Base-by-base conservation (phyloP, 2,113 vertebrate species). In the Promerops cafer region DNA sequence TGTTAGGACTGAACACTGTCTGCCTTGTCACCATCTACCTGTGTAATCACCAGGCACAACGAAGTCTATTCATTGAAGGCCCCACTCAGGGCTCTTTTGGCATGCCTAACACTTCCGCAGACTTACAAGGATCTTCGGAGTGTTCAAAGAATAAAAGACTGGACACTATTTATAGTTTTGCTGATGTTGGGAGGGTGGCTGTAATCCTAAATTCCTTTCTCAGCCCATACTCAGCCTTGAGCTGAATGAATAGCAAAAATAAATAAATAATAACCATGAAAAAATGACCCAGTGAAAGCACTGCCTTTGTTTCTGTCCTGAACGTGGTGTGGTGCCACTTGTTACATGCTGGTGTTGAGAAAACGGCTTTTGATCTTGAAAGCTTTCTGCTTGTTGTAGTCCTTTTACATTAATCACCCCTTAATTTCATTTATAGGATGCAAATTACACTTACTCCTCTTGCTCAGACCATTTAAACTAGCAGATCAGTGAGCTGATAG, bases 21-120 rank as follows among this genome's bases (percentile, higher is more conserved):
- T 86, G 92, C 83, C 60, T 95, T 93, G 83, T 93, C 90, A 83
- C 53, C n/a, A 71, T 88, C 60, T 96, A 96, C 94, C 96, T 97
- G 88, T 86, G 60, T 82, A 78, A 86, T 66, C 11, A 1, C 30
- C 59, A 90, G 56, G 37, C 92, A 95, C 87, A 96, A 92, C 1
- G 10, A 83, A 49, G 49, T 40, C 86, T 60, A 78, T 94, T 97
- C 83, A 93, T 52, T 66, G 27, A 92, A 47, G 33, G 47, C 42
- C 42, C 22, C 37, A 40, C 39, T 91, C 44, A 0, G 1, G 45
- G 68, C 33, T 95, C 45, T 68, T 72, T 86, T 78, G 87, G 87
- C 75, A 77, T 16, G 75, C 66, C 66, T 83, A 83, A 95, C 24
- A 59, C 84, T 95, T 96, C 90, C 8, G 6, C 60, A 68, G 68